A percentile compares a stretch with the other conserved stretches of the same genome.
Conservation (phyloP, 2,797 vertebrate genomes). For the Diplodus puntazzo region DNA sequence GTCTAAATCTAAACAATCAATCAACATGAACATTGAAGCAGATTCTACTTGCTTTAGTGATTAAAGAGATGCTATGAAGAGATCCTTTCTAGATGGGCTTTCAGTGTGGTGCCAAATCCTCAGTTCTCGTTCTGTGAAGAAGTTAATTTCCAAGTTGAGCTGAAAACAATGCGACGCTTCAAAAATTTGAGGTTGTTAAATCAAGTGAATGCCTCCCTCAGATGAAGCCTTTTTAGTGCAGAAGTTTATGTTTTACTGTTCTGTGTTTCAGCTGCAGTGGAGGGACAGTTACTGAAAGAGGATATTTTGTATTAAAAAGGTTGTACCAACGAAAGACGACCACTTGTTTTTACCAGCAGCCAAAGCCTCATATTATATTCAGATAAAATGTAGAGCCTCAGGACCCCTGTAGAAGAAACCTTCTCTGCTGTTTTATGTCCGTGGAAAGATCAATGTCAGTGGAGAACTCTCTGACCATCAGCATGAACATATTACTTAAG, state of each 20-base stretch:
- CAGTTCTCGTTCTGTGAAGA: too few species aligned
- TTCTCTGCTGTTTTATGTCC: too few species aligned
- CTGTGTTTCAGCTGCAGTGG: background rate
- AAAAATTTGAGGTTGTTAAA: background rate
- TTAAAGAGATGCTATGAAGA: background rate
- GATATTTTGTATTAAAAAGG: background rate
- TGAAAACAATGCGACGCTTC: too few species aligned
- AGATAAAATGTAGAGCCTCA: background rate
- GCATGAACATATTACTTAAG: background rate
- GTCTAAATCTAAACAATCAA: background rate
- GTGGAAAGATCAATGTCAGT: too few species aligned
- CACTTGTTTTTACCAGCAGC: background rate
- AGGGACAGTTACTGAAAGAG: background rate
- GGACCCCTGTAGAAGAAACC: background rate
- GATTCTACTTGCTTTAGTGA: background rate
- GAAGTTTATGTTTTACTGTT: background rate
- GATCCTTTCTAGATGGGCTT: background rate
- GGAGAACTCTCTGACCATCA: background rate
- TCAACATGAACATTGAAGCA: background rate
- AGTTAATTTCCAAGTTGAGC: too few species aligned
- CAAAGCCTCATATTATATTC: background rate
- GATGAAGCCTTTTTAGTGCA: background rate
- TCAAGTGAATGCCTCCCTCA: background rate
- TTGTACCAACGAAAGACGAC: background rate
- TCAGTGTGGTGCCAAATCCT: background rate